phyloP scores from a whole-genome alignment of 1,140 invertebrate species.

The Schlechtendalia chinensis region DNA sequence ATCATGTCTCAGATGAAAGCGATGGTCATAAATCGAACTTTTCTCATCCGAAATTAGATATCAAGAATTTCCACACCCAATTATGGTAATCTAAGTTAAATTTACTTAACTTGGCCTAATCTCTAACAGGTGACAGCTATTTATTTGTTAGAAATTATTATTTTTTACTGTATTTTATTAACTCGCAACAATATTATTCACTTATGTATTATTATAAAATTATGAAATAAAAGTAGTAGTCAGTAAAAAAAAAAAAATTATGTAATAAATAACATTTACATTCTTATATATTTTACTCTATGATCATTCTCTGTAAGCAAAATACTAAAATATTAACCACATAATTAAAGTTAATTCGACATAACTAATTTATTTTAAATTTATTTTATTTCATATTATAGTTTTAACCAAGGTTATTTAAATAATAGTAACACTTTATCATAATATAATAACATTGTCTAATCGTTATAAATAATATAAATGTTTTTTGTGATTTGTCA shows the following conservation, averaged over 20 bases:
- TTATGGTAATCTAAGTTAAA: constrained; percentile 23
- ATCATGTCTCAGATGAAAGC: not conserved
- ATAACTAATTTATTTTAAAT: not conserved
- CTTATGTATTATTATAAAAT: constrained; percentile 11
- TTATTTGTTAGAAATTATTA: constrained; percentile 26
- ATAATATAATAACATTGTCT: not conserved
- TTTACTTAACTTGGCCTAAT: not conserved
- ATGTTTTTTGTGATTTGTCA: constrained; percentile 30
- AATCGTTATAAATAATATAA: not conserved
- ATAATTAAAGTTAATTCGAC: not conserved
- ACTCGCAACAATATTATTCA: not conserved
- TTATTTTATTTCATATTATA: not conserved
- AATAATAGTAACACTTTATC: not conserved
- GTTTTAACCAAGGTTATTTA: not conserved
- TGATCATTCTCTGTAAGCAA: not conserved
- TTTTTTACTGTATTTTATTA: constrained; percentile 14
- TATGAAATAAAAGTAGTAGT: not conserved
- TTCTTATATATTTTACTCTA: not conserved
- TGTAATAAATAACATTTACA: not conserved
- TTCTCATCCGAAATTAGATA: constrained; percentile 34
- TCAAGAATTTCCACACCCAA: constrained; percentile 43
- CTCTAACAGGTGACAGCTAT: constrained; percentile 20
- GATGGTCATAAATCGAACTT: not conserved
- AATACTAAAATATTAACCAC: not conserved
- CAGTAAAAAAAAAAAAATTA: not conserved